These are phyloP conservation scores for Lasiommata megera DNA, from an alignment of 2,888 invertebrate species.

Conservation along the genomic window DNA sequence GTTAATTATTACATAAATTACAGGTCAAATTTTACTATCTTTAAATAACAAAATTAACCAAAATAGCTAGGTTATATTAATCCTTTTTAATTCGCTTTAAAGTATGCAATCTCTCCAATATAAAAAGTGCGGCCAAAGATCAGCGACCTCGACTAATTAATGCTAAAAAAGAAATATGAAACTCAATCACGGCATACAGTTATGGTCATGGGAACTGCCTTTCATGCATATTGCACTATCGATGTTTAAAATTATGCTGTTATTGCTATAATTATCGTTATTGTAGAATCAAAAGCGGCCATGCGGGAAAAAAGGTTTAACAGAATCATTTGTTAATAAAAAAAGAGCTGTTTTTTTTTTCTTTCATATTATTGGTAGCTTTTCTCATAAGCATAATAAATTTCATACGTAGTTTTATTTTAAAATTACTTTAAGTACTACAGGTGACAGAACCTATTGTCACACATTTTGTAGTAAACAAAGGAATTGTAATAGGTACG, in stretches of 20 bases:
- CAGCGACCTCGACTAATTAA: conserved; percentile 58
- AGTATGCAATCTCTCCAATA: conserved; percentile 15
- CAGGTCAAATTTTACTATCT: no score
- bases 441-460: no score
- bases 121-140: conserved; percentile 51
- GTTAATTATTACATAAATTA: no score
- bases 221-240: conserved; percentile 78
- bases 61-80: not conserved
- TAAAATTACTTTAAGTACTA: no score
- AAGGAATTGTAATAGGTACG: no score
- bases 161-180: conserved; percentile 61
- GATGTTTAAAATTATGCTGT: conserved; percentile 44
- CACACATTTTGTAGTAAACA: no score
- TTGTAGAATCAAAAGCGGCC: conserved; percentile 11
- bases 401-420: no score
- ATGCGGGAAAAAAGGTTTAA: conserved; percentile 4
- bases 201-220: conserved; percentile 71
- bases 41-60: not conserved
- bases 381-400: no score
- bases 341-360: not conserved
- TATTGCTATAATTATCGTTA: conserved; percentile 48
- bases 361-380: no score
- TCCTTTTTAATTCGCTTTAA: conserved; percentile 1
- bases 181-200: conserved; percentile 68
- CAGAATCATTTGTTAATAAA: not conserved